Base-by-base conservation (phyloP, 2,888 invertebrate genomes). In the Hololepta plana region DNA sequence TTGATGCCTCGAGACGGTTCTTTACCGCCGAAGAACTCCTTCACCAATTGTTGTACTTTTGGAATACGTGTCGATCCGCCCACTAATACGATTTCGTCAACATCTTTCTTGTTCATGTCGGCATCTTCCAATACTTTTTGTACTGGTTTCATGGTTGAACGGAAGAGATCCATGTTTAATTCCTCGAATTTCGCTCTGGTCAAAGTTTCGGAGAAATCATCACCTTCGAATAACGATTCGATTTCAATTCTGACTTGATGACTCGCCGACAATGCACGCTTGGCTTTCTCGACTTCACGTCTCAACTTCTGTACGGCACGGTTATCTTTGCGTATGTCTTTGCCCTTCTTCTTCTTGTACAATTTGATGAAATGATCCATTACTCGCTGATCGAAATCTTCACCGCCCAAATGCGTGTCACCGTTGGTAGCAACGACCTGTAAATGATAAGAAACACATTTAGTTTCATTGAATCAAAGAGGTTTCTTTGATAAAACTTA, bases 61-160 rank as follows among this genome's bases (percentile, higher is more conserved):
- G 98, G 98, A 44, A 99, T 99, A 64, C 98, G 80, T 8, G 98
- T 98, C 5, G 95, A 95, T 36, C 98, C 98, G 46, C 98, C 98
- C 26, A 98, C 98, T 26, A 99, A 64, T 3, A 99, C 96, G 45
- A 99, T 95, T 59, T 99, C 98, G 53, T 96, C 85, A 19, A 99
- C 84, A 45, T 98, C 95, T 45, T 87, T 85, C 56, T 93, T 95
- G 63, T 87, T 87, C 77, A 98, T 82, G 53, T 95, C 95, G n/a
- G 93, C 88, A 58, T 99, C 98, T 54, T 95, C 93, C 46, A 99
- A 59, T 7, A 96, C 88, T 55, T 88, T 88, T 54, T 88, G 81
- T 4, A 95, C 91, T 3, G 91, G 91, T 55, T 90, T 88, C 61
- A 93, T 66, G 13, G 93, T 93, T 4, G 87, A 85, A 43, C 85